Evolutionary conservation across 2,797 vertebrate genomes (phyloP).

Genomic region (Acanthiza pusilla): DNA sequence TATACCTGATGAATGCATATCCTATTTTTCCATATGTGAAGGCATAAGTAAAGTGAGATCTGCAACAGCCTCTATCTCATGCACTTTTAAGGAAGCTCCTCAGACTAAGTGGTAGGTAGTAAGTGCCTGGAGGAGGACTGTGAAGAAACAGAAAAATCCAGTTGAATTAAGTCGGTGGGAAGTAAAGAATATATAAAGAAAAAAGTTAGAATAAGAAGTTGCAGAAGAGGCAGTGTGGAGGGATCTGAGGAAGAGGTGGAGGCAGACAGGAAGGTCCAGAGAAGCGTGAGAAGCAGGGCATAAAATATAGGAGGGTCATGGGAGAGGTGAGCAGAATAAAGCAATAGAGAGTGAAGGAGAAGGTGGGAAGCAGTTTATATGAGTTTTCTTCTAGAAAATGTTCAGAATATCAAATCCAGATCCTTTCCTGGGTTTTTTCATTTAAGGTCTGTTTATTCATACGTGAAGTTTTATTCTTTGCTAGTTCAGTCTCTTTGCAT

Average conservation of each 20-base stretch:
- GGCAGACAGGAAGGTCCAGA: neutral
- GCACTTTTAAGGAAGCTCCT: neutral
- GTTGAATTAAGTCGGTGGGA: neutral
- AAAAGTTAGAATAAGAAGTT: neutral
- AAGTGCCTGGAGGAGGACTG: neutral
- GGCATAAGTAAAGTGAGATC: neutral
- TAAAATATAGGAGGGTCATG: neutral
- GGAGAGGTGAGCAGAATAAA: neutral
- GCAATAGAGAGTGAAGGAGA: neutral
- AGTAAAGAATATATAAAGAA: neutral
- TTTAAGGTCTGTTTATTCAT: neutral
- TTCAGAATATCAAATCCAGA: neutral
- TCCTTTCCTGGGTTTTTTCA: neutral
- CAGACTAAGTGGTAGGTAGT: neutral
- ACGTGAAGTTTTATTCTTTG: neutral
- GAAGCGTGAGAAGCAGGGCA: neutral
- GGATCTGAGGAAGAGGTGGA: neutral
- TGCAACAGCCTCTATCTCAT: neutral
- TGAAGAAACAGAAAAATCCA: neutral
- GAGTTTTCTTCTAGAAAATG: neutral
- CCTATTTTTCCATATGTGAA: neutral
- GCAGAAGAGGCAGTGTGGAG: neutral
- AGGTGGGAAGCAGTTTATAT: neutral
- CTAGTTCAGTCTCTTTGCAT: neutral
- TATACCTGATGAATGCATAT: neutral